Base-by-base conservation (phyloP, 2,797 vertebrate species). In the Melanotaenia parkinsoni region DNA sequence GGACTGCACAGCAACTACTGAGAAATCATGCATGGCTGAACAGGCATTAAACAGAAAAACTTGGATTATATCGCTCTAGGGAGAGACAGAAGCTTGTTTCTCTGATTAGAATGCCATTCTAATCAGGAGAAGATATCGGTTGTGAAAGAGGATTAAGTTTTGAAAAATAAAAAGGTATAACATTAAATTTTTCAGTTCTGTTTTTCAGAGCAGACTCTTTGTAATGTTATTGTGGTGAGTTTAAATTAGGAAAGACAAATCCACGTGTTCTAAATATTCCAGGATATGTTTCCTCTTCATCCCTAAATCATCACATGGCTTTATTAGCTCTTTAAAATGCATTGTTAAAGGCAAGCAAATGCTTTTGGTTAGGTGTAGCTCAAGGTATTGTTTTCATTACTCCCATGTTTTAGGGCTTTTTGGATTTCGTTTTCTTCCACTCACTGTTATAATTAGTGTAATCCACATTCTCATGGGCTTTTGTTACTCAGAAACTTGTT, bases 261-360 rank as follows among this genome's bases (percentile, higher is more conserved):
- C 3, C 16, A 26, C 16, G 6, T 47, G n/a, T 18, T 26, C 1
- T 51, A 37, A 38, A 65, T 14, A 26, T 24, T 24, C 12, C 16
- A 3, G 11, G 2, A 24, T n/a, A 22, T 3, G 14, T 43, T 3
- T 58, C 35, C 3, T 30, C 57, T 26, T 38, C 14, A 11, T 59
- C 20, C 1, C 67, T 30, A 32, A 24, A 18, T 68, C n/a, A 43
- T 37, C 13, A 50, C 58, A 58, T 9, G 76, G 50, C 24, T 54
- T 54, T 1, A 14, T 72, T 38, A 78, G 6, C 37, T 10, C 12
- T 10, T 24, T 24, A 22, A 18, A 30, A 47, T 32, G 58, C 45
- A 12, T 32, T 33, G 24, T 32, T 43, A 62, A 54, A 65, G 3
- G 18, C 37, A 74, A 79, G 47, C 18, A 71, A 70, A 75, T 57